Base-by-base conservation (phyloP, 92 coral and sea anemone genomes). In the Epizoanthus stellaris region DNA sequence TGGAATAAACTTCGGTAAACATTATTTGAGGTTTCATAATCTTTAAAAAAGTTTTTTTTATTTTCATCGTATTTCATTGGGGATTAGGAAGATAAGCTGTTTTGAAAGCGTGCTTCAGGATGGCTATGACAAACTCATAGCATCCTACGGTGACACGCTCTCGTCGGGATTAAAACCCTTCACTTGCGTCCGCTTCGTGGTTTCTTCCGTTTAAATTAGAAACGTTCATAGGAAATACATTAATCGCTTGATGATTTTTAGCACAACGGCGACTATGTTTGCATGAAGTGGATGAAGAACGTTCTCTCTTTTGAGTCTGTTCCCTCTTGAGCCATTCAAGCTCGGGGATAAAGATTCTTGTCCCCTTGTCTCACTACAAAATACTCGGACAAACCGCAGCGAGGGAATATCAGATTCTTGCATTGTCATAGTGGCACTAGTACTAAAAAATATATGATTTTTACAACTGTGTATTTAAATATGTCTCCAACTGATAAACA, bases 171-270 rank as follows among this genome's bases (percentile, higher is more conserved):
- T 64, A 20, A 15, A 38, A 17, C 42, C 73, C 73, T 38, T 68
- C 52, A 68, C 42, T 68, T n/a, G 52, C 7, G 73, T 47, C 62
- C 77, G 39, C 11, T 73, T 38, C 13, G 61, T 73, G 62, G 73
- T 68, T 11, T 52, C 15, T 43, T 43, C 36, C 58, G 59, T 71
- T 43, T 73, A 19, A 73, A 30, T 68, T 38, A 38, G n/a, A 68
- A 68, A 2, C 17, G 73, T 68, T 68, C 39, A 68, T 68, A 39
- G 49, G 52, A 34, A 34, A 68, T 14, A 14, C 73, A 68, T 52
- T 52, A 47, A 21, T 73, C 40, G 58, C 30, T 73, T 52, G 61
- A 73, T 23, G 60, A 47, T 73, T 53, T 49, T 49, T 49, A 38
- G 11, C 38, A 23, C n/a, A 49, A 30, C 36, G 36, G 25, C 11